A percentile compares a stretch with the other conserved stretches of the same genome.
These are phyloP conservation scores for Glaucopsyche alexis DNA, from an alignment of 2,888 invertebrate genomes.

Conservation along the genomic window DNA sequence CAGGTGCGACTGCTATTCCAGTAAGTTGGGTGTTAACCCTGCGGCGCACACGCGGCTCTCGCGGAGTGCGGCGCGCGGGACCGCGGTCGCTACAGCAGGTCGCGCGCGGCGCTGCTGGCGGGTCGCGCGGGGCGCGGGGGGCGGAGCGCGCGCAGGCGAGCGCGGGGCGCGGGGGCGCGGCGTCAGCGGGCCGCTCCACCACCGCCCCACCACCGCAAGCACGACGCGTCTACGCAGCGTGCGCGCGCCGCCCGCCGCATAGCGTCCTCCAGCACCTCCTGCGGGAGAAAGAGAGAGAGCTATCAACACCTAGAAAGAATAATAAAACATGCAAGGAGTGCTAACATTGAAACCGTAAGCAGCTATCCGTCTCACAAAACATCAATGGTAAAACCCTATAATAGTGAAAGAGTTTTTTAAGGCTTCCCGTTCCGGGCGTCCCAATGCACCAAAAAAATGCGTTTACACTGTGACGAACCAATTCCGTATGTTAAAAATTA, in stretches of 20 bases:
- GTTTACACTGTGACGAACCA: too few relatives aligned
- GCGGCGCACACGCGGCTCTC: not conserved
- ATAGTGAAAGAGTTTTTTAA: too few relatives aligned
- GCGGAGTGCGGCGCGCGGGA: too few relatives aligned
- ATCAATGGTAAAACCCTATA: too few relatives aligned
- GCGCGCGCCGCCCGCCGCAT: conserved; percentile 90
- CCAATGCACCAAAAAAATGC: too few relatives aligned
- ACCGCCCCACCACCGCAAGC: conserved; percentile 89
- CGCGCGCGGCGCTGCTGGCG: conserved; percentile 48
- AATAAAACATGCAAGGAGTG: too few relatives aligned
- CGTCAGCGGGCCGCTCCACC: conserved; percentile 48
- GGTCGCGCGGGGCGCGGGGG: conserved; percentile 43
- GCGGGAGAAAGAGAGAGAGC: conserved; percentile 40
- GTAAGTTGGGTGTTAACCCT: too few relatives aligned
- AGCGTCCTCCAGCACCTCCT: conserved; percentile 97
- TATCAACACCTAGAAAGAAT: not conserved
- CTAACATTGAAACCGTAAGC: too few relatives aligned
- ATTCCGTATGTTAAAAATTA: too few relatives aligned
- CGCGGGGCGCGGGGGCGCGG: conserved; percentile 43
- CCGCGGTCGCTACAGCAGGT: conserved; percentile 44
- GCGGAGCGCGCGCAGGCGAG: conserved; percentile 51
- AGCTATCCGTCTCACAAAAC: too few relatives aligned
- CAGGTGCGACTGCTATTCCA: too few relatives aligned
- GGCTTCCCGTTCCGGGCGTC: too few relatives aligned
- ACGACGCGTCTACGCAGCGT: conserved; percentile 92